Conservation (phyloP, 2,797 vertebrate species). For the Eremophila alpestris region DNA sequence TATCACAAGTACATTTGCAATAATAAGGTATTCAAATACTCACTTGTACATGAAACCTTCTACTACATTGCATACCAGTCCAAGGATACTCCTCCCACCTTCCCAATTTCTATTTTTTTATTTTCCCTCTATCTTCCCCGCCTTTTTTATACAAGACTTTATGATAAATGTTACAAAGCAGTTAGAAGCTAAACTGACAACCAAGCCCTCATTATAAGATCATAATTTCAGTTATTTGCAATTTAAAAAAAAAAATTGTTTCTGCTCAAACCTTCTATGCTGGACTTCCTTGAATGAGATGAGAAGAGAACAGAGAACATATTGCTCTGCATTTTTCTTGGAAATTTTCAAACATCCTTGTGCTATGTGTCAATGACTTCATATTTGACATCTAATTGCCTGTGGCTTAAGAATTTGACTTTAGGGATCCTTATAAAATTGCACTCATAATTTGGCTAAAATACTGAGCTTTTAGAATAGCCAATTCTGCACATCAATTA, state of each 20-base stretch:
- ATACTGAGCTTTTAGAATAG: background rate
- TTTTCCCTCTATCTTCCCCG: background rate
- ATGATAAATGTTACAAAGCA: background rate
- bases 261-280: background rate
- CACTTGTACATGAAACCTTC: background rate
- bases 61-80: background rate
- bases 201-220: background rate
- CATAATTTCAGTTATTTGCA: background rate
- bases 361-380: background rate
- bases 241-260: background rate
- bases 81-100: background rate
- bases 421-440: background rate
- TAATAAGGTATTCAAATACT: background rate
- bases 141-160: background rate
- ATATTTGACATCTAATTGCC: background rate
- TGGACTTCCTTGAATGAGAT: background rate
- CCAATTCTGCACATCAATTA: background rate
- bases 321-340: background rate
- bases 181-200: background rate
- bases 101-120: background rate
- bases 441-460: background rate
- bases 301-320: background rate
- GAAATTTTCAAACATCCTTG: background rate
- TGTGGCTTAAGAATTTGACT: background rate
- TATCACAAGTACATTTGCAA: background rate